A percentile compares a stretch with the other conserved stretches of the same genome.
These are phyloP conservation scores for Petrocephalus sullivani DNA, from an alignment of 2,797 vertebrate genomes.

Conservation along the genomic window DNA sequence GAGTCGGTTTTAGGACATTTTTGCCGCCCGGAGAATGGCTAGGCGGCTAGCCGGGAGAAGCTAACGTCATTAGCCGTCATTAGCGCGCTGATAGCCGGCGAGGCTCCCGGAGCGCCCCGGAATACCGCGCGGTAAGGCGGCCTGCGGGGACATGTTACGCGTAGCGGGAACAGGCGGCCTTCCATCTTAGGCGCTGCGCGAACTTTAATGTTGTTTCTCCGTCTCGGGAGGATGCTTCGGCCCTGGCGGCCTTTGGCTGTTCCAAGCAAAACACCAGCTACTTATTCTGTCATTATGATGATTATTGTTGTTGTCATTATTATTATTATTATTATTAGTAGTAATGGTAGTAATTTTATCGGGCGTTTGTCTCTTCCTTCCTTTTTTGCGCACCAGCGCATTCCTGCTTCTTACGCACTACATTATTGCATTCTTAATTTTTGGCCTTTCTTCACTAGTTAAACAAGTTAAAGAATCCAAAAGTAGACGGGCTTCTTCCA, in stretches of 20 bases:
- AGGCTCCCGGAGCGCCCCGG: not conserved
- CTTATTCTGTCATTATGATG: not conserved
- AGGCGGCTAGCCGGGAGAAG: not conserved
- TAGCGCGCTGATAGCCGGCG: not conserved
- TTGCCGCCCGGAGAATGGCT: not conserved
- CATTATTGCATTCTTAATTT: not conserved
- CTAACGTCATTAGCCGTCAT: not conserved
- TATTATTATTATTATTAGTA: not conserved
- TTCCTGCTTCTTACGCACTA: not conserved
- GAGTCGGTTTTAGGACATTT: not conserved
- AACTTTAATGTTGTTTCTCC: not conserved
- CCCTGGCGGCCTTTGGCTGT: not conserved
- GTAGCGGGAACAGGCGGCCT: not conserved
- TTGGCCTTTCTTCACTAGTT: too few relatives aligned
- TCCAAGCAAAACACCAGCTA: not conserved
- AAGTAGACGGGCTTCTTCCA: not conserved
- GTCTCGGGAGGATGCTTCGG: not conserved
- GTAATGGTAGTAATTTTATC: not conserved
- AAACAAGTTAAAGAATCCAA: not conserved
- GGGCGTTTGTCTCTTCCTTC: not conserved
- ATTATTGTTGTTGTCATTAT: not conserved
- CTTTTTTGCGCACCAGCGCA: not conserved
- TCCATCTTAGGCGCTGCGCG: constrained; percentile 2
- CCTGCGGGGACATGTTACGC: not conserved
- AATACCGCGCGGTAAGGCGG: not conserved